These are phyloP conservation scores for Iselma pallidipennis DNA, from an alignment of 2,888 invertebrate genomes.

Conservation along the genomic window DNA sequence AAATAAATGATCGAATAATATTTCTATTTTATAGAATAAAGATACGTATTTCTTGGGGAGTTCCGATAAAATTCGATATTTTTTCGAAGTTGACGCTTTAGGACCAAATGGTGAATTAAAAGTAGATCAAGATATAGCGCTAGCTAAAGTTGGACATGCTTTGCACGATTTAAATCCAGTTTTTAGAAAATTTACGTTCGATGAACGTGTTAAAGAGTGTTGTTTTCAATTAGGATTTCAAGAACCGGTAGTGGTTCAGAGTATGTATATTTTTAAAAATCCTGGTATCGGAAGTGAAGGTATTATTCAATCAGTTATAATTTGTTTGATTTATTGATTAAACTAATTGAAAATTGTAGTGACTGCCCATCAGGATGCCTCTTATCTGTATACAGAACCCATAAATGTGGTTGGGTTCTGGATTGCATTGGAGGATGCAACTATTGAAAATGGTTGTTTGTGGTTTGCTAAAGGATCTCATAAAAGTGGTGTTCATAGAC, in stretches of 20 bases:
- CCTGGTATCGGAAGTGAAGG: conserved; percentile 89
- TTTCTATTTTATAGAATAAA: conserved; percentile 56
- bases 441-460: conserved; percentile 90
- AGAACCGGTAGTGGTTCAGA: conserved; percentile 88
- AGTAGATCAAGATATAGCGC: conserved; percentile 66
- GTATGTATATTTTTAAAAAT: conserved; percentile 99
- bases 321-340: background rate
- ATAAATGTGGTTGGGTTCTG: conserved; percentile 84
- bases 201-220: conserved; percentile 77
- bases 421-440: conserved; percentile 95
- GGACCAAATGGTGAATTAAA: conserved; percentile 73
- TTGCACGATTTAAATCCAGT: conserved; percentile 79
- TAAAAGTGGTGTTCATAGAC: conserved; percentile 75
- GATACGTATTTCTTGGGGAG: conserved; percentile 89
- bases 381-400: conserved; percentile 86
- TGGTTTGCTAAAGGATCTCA: conserved; percentile 93
- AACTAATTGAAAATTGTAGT: conserved; percentile 67
- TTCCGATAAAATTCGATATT: conserved; percentile 88
- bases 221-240: conserved; percentile 73
- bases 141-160: conserved; percentile 90
- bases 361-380: conserved; percentile 81
- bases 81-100: conserved; percentile 85
- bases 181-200: conserved; percentile 83
- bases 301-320: conserved; percentile 48
- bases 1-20: background rate